Conservation (phyloP, 2,113 vertebrate species). For the Hippocampus zosterae region DNA sequence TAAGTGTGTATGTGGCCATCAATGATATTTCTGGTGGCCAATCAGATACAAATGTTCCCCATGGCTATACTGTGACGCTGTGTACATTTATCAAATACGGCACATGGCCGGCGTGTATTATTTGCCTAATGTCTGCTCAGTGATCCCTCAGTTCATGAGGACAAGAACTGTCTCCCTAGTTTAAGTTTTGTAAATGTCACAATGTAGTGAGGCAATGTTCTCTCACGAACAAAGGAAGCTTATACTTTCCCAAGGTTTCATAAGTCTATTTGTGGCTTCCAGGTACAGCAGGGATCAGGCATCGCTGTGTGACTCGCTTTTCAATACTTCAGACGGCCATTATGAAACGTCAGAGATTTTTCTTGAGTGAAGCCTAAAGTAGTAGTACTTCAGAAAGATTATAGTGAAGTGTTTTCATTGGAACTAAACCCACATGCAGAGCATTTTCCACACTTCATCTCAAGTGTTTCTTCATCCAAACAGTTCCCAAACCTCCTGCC, state of each 20-base stretch:
- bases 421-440: constrained; percentile 10
- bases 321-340: background rate
- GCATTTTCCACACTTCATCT: constrained; percentile 9
- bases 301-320: background rate
- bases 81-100: background rate
- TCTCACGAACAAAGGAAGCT: constrained; percentile 1
- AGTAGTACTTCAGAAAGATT: background rate
- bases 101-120: background rate
- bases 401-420: constrained; percentile 5
- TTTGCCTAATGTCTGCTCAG: background rate
- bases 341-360: constrained; percentile 5
- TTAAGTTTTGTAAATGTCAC: background rate
- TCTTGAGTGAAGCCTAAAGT: background rate
- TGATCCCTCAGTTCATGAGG: background rate
- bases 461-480: constrained; percentile 6
- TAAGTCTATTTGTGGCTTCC: background rate
- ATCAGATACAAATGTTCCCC: constrained; percentile 2
- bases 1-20: background rate
- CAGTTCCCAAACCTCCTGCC: constrained; percentile 10
- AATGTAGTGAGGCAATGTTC: background rate
- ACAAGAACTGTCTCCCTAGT: constrained; percentile 7
- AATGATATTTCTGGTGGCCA: background rate
- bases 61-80: background rate
- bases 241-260: background rate
- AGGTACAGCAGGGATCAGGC: background rate